A percentile compares a stretch with the other conserved stretches of the same genome.
These are phyloP conservation scores for Meganola albula DNA, from an alignment of 2,888 invertebrate genomes.

Conservation along the genomic window DNA sequence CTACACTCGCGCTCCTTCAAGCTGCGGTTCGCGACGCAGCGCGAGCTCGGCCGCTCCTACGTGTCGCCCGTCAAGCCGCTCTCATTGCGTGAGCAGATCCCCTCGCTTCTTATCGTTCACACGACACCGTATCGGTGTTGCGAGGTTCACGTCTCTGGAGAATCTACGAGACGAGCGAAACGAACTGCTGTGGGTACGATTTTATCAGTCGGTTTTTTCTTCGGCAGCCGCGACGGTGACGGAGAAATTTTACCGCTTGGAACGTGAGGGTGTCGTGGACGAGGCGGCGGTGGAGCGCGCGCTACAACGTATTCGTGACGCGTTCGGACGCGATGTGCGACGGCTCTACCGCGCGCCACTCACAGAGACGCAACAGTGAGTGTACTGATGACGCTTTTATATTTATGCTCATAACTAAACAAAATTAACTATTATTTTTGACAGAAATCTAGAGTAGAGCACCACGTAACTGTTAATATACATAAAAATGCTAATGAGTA, in stretches of 20 bases:
- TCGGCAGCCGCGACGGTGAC: conserved; percentile 53
- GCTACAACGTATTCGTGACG: conserved; percentile 32
- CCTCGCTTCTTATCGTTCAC: background rate
- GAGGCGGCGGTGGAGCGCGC: conserved; percentile 20
- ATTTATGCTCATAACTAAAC: too few species aligned
- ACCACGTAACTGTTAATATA: too few species aligned
- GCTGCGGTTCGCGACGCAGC: conserved; percentile 58
- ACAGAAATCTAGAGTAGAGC: background rate
- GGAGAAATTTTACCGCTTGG: conserved; percentile 45
- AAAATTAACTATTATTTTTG: too few species aligned
- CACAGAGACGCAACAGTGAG: conserved; percentile 45
- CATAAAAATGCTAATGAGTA: too few species aligned
- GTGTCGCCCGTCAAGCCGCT: conserved; percentile 55
- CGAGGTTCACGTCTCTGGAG: background rate
- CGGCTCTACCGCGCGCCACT: conserved; percentile 33
- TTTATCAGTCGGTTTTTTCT: too few species aligned
- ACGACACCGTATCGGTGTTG: background rate
- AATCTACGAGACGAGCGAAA: background rate
- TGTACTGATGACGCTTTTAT: too few species aligned
- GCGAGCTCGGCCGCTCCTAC: conserved; percentile 62
- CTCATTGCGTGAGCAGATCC: conserved; percentile 45
- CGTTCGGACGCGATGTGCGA: conserved; percentile 42
- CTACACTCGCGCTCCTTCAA: conserved; percentile 50
- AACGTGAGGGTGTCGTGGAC: conserved; percentile 14
- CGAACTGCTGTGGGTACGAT: too few species aligned